phyloP scores from a whole-genome alignment of 2,888 invertebrate genomes.

The Zaprionus obscuricornis region DNA sequence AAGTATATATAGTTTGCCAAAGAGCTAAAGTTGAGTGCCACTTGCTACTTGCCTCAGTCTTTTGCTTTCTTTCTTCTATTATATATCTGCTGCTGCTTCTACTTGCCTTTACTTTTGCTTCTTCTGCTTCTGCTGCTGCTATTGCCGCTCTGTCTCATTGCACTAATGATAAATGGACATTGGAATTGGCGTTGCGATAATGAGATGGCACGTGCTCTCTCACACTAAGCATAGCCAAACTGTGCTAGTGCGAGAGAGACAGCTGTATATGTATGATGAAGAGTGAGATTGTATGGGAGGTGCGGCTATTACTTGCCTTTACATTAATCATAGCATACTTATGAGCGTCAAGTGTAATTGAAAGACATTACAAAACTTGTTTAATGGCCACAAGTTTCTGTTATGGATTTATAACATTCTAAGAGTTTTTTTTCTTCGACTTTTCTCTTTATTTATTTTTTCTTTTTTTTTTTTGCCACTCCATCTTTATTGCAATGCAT shows the following conservation, averaged over 20 bases:
- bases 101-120: no score
- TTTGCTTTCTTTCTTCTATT: no score
- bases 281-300: constrained; percentile 6
- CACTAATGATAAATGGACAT: constrained; percentile 70
- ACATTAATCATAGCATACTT: constrained; percentile 78
- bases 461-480: constrained; percentile 1
- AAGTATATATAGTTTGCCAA: constrained; percentile 42
- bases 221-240: not conserved
- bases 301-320: constrained; percentile 48
- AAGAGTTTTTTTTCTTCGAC: no score
- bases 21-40: constrained; percentile 42
- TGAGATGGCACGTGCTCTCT: constrained; percentile 57
- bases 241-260: not conserved
- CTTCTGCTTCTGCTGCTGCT: no score
- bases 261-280: not conserved
- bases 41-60: not conserved
- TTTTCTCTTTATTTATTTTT: no score
- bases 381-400: constrained; percentile 64
- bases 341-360: constrained; percentile 75
- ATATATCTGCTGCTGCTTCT: no score
- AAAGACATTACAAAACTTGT: constrained; percentile 75
- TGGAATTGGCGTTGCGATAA: constrained; percentile 61
- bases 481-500: constrained; percentile 10
- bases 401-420: constrained; percentile 63
- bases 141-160: constrained; percentile 42